Evolutionary conservation across 2,797 vertebrate species (phyloP).

Genomic region (Chelon auratus): DNA sequence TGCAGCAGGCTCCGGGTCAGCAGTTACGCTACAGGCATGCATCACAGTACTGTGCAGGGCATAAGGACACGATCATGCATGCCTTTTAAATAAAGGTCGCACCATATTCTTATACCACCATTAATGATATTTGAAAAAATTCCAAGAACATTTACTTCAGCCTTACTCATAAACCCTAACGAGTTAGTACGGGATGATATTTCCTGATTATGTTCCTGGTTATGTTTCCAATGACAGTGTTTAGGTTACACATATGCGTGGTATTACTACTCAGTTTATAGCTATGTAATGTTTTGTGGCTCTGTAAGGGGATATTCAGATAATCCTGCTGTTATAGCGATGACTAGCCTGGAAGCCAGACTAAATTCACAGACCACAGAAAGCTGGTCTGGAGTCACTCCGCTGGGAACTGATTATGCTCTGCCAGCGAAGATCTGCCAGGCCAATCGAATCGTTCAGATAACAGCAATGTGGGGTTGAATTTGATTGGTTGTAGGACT

Average conservation of each 20-base stretch:
- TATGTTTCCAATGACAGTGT: not conserved
- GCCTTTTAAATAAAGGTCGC: slow-evolving; percentile 15
- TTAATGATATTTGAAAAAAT: slow-evolving; percentile 28
- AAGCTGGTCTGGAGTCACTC: no score
- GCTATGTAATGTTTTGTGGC: not conserved
- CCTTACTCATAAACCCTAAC: not conserved
- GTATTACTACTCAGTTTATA: not conserved
- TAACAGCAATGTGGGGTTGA: no score
- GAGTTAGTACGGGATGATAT: not conserved
- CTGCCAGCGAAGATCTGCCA: no score
- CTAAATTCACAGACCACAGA: no score
- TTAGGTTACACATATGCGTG: not conserved
- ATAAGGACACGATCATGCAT: slow-evolving; percentile 14
- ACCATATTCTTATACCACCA: slow-evolving; percentile 3
- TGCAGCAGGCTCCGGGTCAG: slow-evolving; percentile 17
- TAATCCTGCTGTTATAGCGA: no score
- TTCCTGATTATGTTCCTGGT: not conserved
- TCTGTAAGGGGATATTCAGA: not conserved
- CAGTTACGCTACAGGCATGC: slow-evolving; percentile 10
- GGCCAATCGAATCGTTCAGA: no score
- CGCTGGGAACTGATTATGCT: no score
- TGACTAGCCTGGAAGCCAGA: no score
- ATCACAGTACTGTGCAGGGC: not conserved
- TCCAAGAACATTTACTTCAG: slow-evolving; percentile 11
- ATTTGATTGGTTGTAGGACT: no score